phyloP scores from a whole-genome alignment of 2,797 vertebrate genomes.

The Lemur catta region DNA sequence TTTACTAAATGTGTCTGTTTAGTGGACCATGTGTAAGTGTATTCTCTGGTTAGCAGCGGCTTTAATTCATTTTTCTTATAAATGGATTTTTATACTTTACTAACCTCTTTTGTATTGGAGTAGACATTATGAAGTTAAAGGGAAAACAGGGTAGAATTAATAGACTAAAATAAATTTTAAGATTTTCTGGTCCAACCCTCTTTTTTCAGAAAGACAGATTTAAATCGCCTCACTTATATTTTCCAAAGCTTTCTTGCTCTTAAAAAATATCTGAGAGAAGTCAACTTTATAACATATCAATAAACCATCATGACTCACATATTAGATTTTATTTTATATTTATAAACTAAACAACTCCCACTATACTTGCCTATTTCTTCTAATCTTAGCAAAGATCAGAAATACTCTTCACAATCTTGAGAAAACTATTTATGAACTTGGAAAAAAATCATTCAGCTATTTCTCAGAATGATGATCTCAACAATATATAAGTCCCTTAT shows the following conservation, averaged over 20 bases:
- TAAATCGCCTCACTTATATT: conserved; percentile 33
- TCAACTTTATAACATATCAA: conserved; percentile 19
- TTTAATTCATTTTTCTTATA: conserved; percentile 67
- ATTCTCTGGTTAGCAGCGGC: conserved; percentile 47
- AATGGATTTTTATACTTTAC: conserved; percentile 58
- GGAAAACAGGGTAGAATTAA: not conserved
- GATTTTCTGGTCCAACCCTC: not conserved
- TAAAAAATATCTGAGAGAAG: not conserved
- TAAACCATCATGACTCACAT: conserved; percentile 2
- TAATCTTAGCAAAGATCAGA: conserved; percentile 19
- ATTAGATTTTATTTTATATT: conserved; percentile 43
- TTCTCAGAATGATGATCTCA: conserved; percentile 1
- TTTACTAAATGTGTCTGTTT: conserved; percentile 41
- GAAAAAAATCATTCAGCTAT: not conserved
- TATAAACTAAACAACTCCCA: not conserved
- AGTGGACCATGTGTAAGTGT: conserved; percentile 57
- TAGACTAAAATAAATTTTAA: conserved; percentile 39
- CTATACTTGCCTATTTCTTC: not conserved
- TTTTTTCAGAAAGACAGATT: not conserved
- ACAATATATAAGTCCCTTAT: not conserved
- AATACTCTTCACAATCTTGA: not conserved
- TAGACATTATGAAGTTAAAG: conserved; percentile 25
- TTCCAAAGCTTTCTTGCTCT: not conserved
- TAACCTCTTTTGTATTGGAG: conserved; percentile 48
- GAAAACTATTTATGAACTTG: conserved; percentile 30